These are phyloP conservation scores for Epinephelus malabaricus DNA, from an alignment of 2,797 vertebrate genomes.

Conservation along the genomic window DNA sequence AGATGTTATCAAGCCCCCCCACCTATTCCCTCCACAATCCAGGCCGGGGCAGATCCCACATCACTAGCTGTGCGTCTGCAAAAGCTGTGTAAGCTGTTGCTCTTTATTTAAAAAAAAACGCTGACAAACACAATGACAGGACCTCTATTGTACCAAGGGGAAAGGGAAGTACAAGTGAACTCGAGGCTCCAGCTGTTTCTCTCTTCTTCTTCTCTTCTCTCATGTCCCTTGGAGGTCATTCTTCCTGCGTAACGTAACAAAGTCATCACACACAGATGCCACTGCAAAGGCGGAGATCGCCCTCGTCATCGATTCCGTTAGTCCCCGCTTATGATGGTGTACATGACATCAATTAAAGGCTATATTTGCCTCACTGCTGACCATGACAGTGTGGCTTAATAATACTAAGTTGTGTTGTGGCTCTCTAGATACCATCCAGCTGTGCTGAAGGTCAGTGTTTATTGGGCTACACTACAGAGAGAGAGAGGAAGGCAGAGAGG, in stretches of 20 bases:
- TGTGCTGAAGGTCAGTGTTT: constrained; percentile 53
- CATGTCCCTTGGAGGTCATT: constrained; percentile 68
- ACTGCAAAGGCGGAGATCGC: constrained; percentile 39
- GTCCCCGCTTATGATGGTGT: constrained; percentile 16
- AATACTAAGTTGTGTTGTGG: constrained; percentile 26
- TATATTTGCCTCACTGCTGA: constrained; percentile 26
- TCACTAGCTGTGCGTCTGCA: constrained; percentile 12
- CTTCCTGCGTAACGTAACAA: constrained; percentile 63
- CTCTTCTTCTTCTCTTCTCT: constrained; percentile 49
- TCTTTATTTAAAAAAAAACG: constrained; percentile 10
- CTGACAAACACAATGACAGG: constrained; percentile 71
- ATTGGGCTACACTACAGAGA: constrained; percentile 13
- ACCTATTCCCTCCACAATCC: constrained; percentile 19
- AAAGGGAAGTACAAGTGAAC: constrained; percentile 57
- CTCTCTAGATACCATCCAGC: constrained; percentile 64
- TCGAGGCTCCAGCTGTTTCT: constrained; percentile 59
- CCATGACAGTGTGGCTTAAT: constrained; percentile 24
- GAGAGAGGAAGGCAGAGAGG: background rate
- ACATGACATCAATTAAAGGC: constrained; percentile 50
- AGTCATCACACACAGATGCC: constrained; percentile 55
- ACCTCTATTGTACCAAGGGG: constrained; percentile 61
- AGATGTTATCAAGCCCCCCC: constrained; percentile 54
- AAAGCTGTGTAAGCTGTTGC: constrained; percentile 23
- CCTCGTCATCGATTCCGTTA: constrained; percentile 43
- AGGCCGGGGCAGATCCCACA: constrained; percentile 38